Percentiles rank a stretch among this genome's conserved stretches.
phyloP scores from a whole-genome alignment of 2,888 invertebrate species.

The Volucella inanis region DNA sequence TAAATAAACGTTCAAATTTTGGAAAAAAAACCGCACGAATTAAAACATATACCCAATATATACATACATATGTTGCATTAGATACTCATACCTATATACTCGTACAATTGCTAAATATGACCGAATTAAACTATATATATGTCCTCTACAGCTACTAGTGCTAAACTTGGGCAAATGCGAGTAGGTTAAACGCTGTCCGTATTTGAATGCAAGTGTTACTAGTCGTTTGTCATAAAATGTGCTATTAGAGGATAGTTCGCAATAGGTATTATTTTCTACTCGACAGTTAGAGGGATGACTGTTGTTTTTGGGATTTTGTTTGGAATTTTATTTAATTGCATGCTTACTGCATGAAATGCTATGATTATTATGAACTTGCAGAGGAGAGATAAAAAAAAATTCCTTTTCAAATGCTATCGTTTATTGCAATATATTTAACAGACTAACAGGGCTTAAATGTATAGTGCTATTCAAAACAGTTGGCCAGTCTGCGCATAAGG shows the following conservation, averaged over 20 bases:
- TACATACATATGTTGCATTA: no score
- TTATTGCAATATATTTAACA: conserved; percentile 30
- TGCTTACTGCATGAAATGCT: conserved; percentile 49
- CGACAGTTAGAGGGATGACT: conserved; percentile 28
- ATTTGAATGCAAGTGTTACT: conserved; percentile 30
- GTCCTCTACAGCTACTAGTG: conserved; percentile 43
- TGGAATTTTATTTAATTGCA: conserved; percentile 60
- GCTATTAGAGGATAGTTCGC: conserved; percentile 66
- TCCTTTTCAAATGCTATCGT: conserved; percentile 51
- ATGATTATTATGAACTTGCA: conserved; percentile 1
- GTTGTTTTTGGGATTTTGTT: not conserved
- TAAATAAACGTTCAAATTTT: no score
- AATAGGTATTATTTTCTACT: conserved; percentile 38
- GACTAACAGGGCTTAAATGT: conserved; percentile 44
- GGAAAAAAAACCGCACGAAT: no score
- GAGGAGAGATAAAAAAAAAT: conserved; percentile 25
- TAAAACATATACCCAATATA: no score
- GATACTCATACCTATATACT: conserved; percentile 10
- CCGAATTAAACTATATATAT: conserved; percentile 46
- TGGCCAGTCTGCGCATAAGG: no score
- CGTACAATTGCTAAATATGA: conserved; percentile 67
- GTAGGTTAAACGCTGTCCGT: conserved; percentile 38
- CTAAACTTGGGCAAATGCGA: conserved; percentile 41
- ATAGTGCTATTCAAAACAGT: no score
- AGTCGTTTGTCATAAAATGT: conserved; percentile 59